These are phyloP conservation scores for Camarhynchus parvulus DNA, from an alignment of 2,113 vertebrate genomes.

Conservation along the genomic window DNA sequence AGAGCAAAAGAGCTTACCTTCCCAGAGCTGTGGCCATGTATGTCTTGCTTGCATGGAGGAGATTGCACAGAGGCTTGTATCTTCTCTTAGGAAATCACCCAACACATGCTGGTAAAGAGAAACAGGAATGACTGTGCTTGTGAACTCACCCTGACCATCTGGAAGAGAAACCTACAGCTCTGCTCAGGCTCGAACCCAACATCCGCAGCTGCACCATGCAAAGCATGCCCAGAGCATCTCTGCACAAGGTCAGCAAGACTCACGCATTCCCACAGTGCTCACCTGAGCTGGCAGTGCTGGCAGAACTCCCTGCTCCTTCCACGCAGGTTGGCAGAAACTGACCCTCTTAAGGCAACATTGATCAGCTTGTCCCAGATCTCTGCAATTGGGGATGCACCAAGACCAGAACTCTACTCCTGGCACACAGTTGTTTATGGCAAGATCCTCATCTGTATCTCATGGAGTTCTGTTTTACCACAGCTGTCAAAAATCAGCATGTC, in stretches of 20 bases:
- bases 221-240: background rate
- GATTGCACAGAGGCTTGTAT: background rate
- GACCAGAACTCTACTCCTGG: background rate
- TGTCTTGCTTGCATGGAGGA: background rate
- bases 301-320: background rate
- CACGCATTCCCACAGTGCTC: fast-evolving
- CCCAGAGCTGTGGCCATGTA: background rate
- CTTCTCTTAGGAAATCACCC: conserved; percentile 59
- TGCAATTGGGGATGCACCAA: background rate
- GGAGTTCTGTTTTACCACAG: background rate
- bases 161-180: conserved; percentile 55
- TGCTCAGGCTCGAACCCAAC: background rate
- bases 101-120: conserved; percentile 36
- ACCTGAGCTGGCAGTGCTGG: background rate
- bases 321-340: background rate
- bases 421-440: background rate
- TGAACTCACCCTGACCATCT: conserved; percentile 31
- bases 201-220: background rate
- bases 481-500: background rate
- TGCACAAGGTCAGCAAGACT: fast-evolving
- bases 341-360: background rate
- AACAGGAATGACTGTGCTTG: conserved; percentile 53
- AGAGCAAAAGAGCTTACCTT: conserved; percentile 43
- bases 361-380: background rate
- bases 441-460: background rate